Evolutionary conservation across 2,888 invertebrate genomes (phyloP).

Genomic region (Drosophila paranaensis): DNA sequence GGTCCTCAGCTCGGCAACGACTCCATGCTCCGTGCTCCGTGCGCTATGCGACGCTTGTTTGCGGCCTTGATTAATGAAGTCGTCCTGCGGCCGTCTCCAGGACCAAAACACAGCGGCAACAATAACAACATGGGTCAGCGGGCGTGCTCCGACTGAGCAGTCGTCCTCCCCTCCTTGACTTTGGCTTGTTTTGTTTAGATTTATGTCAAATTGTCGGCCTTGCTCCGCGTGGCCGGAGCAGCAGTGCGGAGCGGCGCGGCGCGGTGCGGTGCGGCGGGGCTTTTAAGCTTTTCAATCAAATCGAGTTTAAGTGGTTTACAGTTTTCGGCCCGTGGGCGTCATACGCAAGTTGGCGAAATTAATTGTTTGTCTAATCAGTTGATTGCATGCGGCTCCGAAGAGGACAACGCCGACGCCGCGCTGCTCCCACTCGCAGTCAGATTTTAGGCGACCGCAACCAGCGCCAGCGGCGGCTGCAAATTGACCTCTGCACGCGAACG

Average conservation of each 20-base stretch:
- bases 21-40: constrained; percentile 13
- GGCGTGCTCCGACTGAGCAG: constrained; percentile 38
- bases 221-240: constrained; percentile 8
- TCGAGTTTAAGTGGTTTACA: constrained; percentile 75
- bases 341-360: constrained; percentile 69
- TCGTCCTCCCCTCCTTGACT: constrained; percentile 4
- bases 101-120: constrained; percentile 24
- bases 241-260: constrained; percentile 2
- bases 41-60: constrained; percentile 62
- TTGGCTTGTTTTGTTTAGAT: constrained; percentile 75
- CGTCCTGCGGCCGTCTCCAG: constrained; percentile 67
- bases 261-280: constrained; percentile 25
- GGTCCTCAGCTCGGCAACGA: constrained; percentile 1
- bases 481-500: constrained; percentile 25
- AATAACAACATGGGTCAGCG: constrained; percentile 44
- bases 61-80: constrained; percentile 80
- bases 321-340: constrained; percentile 41
- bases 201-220: constrained; percentile 76
- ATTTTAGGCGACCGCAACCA: constrained; percentile 18
- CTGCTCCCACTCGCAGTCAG: not conserved
- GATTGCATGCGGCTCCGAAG: constrained; percentile 63
- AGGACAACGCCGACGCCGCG: not conserved
- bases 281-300: constrained; percentile 80
- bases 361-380: constrained; percentile 79
- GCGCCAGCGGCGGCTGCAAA: constrained; percentile 9